phyloP scores from a whole-genome alignment of 2,113 vertebrate species.

The Myiozetetes cayanensis region DNA sequence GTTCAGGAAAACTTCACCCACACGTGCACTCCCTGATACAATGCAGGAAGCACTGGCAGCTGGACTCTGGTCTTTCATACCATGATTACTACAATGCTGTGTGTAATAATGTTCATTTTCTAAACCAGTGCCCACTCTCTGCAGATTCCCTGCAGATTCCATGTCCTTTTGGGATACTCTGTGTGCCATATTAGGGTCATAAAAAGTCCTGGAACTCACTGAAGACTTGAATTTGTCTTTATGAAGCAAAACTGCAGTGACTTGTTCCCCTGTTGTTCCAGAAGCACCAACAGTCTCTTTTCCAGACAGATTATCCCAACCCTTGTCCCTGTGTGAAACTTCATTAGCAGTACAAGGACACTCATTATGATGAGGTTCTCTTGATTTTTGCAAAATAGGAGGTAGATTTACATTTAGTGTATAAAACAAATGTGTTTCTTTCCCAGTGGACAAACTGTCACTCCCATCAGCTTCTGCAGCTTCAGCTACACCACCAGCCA shows the following conservation, averaged over 20 bases:
- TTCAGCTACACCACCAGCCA: not conserved
- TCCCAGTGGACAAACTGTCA: not conserved
- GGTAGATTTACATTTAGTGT: not conserved
- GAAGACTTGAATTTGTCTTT: not conserved
- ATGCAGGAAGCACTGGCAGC: not conserved
- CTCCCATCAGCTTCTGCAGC: not conserved
- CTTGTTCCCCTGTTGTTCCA: not conserved
- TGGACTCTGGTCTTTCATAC: not conserved
- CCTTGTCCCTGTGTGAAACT: not conserved
- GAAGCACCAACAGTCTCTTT: conserved; percentile 24
- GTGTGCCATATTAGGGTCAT: not conserved
- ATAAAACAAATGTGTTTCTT: not conserved
- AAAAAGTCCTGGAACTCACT: not conserved
- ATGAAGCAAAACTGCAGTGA: not conserved
- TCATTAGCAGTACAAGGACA: not conserved
- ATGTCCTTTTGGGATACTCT: not conserved
- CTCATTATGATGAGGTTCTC: not conserved
- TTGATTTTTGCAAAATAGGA: conserved; percentile 21
- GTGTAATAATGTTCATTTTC: not conserved
- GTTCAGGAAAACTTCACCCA: not conserved
- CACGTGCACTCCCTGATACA: not conserved
- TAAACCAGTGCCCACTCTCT: not conserved
- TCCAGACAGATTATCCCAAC: conserved; percentile 26
- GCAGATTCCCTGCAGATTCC: not conserved
- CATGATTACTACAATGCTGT: not conserved